Evolutionary conservation across 2,888 invertebrate genomes (phyloP).

Genomic region (Amorpha juglandis): DNA sequence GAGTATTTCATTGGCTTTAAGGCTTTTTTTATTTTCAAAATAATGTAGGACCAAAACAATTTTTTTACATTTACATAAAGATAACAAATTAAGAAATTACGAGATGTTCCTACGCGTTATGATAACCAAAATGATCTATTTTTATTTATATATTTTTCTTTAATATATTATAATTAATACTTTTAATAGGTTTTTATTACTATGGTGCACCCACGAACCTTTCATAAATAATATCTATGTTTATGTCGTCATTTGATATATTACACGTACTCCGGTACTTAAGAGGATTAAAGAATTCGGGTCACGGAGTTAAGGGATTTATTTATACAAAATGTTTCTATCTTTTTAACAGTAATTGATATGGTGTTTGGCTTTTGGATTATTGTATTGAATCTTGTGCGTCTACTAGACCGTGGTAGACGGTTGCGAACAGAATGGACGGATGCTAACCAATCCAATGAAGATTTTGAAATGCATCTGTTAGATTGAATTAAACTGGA

Average conservation of each 20-base stretch:
- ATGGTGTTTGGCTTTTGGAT: neutral
- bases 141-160: neutral
- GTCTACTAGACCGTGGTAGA: no score
- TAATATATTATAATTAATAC: neutral
- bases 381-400: neutral
- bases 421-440: no score
- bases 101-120: neutral
- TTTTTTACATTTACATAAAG: no score
- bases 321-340: slow-evolving; percentile 4
- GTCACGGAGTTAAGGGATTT: slow-evolving; percentile 20
- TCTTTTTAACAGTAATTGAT: neutral
- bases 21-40: no score
- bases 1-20: no score
- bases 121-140: neutral
- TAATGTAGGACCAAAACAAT: no score
- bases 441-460: no score
- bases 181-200: neutral
- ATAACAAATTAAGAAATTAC: no score
- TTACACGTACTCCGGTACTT: slow-evolving; percentile 14
- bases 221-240: neutral
- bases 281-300: slow-evolving; percentile 25
- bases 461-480: no score
- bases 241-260: neutral
- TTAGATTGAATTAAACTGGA: no score
- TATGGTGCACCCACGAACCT: neutral